Evolutionary conservation across 1,140 invertebrate genomes (phyloP), one percentile per base, ranked within the genome.

Genomic region (Aphis gossypii): DNA sequence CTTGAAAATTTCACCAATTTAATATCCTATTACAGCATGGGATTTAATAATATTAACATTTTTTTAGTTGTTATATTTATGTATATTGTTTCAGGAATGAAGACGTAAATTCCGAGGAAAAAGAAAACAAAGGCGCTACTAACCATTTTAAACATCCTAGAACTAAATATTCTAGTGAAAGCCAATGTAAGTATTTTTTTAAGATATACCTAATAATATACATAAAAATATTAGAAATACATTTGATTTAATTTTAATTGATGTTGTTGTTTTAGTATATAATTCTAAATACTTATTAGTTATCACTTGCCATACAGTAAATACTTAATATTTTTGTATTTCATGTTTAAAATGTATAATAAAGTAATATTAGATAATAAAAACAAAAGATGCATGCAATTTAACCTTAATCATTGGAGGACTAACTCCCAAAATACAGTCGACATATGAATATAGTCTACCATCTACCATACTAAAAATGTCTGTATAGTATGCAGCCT

Each of bases 121-220:
- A 93, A 54, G 92, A 93, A 93, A 83, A 93, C 38, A 93, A 48
- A 84, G 82, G 9, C 25, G 60, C 54, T 25, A 68, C 21, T 90
- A 93, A 93, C 25, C 25, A 51, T 54, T 41, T 7, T 5, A 93
- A 93, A 86, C 82, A 3, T 14, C 46, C 82, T 4, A 93, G 82
- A 86, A 93, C 48, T 35, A 92, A 92, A 86, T 93, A 93, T 86
- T 35, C 48, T 8, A 93, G 82, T 25, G 92, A 93, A 86, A 93
- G 92, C 56, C 82, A 93, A 14, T 54, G 90, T 82, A 83, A 92
- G 90, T 93, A 14, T 90, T 60, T 44, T 30, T 25, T 60, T 30
- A 56, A 44, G 1, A 23, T 11, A 8, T 88, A 35, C 35, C 35
- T 35, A 41, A 41, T 84, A 84, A 4, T 35, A 11, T 46, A 86